These are phyloP conservation scores for Metallyticus violacea DNA, from an alignment of 2,888 invertebrate genomes.

Conservation along the genomic window DNA sequence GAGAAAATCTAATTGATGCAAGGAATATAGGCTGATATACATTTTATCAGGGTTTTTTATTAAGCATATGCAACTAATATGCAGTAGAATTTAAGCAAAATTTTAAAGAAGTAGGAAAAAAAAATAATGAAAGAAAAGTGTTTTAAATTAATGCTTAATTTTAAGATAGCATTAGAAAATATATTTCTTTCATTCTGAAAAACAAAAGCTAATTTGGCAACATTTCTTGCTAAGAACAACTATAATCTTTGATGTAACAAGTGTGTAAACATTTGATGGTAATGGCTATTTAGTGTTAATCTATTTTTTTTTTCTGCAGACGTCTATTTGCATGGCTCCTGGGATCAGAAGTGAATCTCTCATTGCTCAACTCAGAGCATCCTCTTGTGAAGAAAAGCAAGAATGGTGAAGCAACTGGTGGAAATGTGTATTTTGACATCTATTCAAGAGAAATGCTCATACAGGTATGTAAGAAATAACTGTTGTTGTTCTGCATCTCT, in stretches of 20 bases:
- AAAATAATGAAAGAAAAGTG: too few relatives aligned
- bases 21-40: too few relatives aligned
- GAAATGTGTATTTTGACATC: constrained; percentile 56
- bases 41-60: too few relatives aligned
- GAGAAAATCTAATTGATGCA: too few relatives aligned
- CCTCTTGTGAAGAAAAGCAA: constrained; percentile 42
- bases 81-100: too few relatives aligned
- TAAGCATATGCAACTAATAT: too few relatives aligned
- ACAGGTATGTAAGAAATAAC: constrained; percentile 36
- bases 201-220: not conserved
- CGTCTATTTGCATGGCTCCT: constrained; percentile 82
- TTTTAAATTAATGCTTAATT: too few relatives aligned
- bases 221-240: too few relatives aligned
- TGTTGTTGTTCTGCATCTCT: not conserved
- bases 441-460: constrained; percentile 67
- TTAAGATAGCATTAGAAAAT: too few relatives aligned
- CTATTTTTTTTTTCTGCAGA: constrained; percentile 43
- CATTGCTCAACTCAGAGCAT: constrained; percentile 44
- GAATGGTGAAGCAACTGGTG: constrained; percentile 44
- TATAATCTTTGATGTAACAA: too few relatives aligned
- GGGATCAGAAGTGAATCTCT: constrained; percentile 64
- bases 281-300: not conserved
- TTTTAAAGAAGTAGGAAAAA: too few relatives aligned
- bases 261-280: not conserved
- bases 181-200: not conserved